Percentiles rank a stretch among this genome's conserved stretches.
Evolutionary conservation across 2,113 vertebrate genomes (phyloP).

Genomic region (Lasiurus borealis): DNA sequence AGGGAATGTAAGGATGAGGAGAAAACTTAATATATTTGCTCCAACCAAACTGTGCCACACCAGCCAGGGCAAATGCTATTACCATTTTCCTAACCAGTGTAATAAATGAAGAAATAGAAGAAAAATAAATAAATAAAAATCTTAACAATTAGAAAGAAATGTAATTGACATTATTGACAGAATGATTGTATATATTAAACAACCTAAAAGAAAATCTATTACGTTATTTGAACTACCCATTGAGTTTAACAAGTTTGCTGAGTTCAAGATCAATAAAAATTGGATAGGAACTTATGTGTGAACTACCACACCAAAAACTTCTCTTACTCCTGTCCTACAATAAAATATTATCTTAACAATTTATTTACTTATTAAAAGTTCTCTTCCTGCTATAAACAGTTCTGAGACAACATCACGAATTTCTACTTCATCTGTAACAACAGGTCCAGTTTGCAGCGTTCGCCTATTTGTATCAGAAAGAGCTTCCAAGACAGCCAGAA

Average conservation of each 20-base stretch:
- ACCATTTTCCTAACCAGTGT: not conserved
- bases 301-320: not conserved
- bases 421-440: constrained; percentile 88
- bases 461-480: constrained; percentile 88
- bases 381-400: constrained; percentile 92
- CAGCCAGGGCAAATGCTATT: not conserved
- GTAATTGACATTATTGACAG: constrained; percentile 19
- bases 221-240: not conserved
- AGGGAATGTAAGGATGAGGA: not conserved
- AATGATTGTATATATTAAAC: not conserved
- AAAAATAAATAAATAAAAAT: not conserved
- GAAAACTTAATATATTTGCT: not conserved
- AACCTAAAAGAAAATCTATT: not conserved
- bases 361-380: constrained; percentile 94
- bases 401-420: constrained; percentile 90
- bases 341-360: constrained; percentile 18
- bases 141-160: constrained; percentile 33
- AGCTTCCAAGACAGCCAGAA: constrained; percentile 93
- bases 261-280: constrained; percentile 16
- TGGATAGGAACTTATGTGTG: not conserved
- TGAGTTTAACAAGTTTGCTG: not conserved
- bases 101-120: not conserved
- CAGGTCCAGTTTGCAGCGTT: constrained; percentile 84
- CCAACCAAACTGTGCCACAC: no score
- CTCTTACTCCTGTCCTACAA: not conserved